Evolutionary conservation across 2,113 vertebrate genomes (phyloP).

Genomic region (Rhodinocichla rosea): DNA sequence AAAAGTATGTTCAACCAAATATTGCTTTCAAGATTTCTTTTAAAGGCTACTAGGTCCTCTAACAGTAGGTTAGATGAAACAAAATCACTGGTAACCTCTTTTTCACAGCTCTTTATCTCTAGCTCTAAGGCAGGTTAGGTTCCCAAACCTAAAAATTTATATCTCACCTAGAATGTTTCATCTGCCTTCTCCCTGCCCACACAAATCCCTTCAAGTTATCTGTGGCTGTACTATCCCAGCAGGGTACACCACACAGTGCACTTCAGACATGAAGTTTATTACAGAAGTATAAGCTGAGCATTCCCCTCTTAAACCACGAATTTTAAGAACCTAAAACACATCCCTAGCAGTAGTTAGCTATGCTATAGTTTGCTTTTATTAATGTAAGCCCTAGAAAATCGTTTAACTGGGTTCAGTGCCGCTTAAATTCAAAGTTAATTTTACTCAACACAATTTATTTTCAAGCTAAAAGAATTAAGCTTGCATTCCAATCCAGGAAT

Average conservation of each 20-base stretch:
- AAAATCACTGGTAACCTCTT: background rate
- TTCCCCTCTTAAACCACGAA: background rate
- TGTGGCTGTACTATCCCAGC: background rate
- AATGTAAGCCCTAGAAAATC: background rate
- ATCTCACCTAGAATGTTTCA: background rate
- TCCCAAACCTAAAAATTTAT: background rate
- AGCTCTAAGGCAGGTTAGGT: background rate
- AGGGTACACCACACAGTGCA: background rate
- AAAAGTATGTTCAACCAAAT: background rate
- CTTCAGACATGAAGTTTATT: background rate
- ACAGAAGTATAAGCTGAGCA: background rate
- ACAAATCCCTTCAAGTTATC: background rate
- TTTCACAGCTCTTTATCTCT: background rate
- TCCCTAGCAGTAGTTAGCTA: background rate
- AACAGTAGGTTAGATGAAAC: background rate
- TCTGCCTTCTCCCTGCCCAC: background rate
- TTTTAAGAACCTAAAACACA: background rate
- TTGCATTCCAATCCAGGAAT: conserved; percentile 6
- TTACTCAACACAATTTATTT: background rate
- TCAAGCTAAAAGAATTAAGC: background rate
- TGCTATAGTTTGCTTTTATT: background rate
- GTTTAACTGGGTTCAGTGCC: background rate
- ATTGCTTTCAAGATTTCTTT: background rate
- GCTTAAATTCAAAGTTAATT: conserved; percentile 1
- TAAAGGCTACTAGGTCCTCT: background rate